These are phyloP conservation scores for Haliaeetus albicilla DNA, from an alignment of 2,797 vertebrate species.

Conservation along the genomic window DNA sequence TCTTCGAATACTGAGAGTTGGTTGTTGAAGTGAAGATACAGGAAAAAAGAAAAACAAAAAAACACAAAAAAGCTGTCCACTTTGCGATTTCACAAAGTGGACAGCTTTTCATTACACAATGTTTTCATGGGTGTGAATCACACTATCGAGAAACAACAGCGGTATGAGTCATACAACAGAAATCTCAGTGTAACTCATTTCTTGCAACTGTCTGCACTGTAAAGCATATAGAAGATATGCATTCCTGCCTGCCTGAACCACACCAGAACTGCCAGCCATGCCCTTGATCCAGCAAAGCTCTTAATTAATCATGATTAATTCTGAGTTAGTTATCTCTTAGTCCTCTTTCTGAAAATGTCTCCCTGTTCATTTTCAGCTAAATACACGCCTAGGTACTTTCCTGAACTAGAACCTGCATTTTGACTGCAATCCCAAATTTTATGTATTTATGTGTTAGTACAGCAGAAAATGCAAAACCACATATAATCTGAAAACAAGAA, in stretches of 20 bases:
- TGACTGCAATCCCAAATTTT: neutral
- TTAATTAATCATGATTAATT: neutral
- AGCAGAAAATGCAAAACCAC: neutral
- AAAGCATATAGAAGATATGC: neutral
- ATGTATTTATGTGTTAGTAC: fast-evolving
- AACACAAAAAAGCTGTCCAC: neutral
- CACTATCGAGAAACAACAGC: neutral
- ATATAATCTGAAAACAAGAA: neutral
- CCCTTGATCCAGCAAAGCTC: neutral
- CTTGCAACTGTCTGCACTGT: neutral
- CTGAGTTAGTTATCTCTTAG: neutral
- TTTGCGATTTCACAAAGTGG: neutral
- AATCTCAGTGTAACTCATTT: neutral
- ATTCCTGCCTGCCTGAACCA: neutral
- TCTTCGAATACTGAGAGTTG: neutral
- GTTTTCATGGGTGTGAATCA: conserved; percentile 10
- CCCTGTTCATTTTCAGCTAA: neutral
- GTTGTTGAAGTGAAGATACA: neutral
- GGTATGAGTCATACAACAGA: neutral
- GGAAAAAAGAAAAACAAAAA: neutral
- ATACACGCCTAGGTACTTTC: neutral
- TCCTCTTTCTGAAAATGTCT: neutral
- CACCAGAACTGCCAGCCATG: neutral
- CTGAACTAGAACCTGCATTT: neutral
- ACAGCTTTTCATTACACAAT: neutral